Evolutionary conservation across 2,113 vertebrate species (phyloP), one percentile per base, ranked within the genome.

Genomic region (Dendrocopos noguchii): DNA sequence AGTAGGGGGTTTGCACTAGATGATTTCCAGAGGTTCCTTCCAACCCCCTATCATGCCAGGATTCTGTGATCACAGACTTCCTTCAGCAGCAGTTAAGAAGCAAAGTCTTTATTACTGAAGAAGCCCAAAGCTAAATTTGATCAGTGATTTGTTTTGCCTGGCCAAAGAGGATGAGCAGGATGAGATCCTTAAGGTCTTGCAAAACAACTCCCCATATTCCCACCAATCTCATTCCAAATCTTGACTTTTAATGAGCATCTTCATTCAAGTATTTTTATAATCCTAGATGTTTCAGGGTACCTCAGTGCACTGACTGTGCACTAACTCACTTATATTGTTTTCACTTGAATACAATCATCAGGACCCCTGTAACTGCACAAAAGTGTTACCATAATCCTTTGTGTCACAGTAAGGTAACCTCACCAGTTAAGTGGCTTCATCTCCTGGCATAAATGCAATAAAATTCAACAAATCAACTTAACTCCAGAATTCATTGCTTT

Each of bases 301-400:
- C 34, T 85, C 66, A 66, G 39, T 67, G 27, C 10, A 24, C 42
- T 66, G 56, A 73, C 73, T 47, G 76, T 36, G 34, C 46, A 60
- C 68, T 87, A 91, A 79, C 73, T 90, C 25, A 61, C 87, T 95
- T 87, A 20, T 70, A 82, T 63, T 85, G 50, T 76, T 90, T 82
- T 85, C 68, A 73, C 29, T 75, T 68, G 9, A 84, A 71, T 55
- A 57, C 81, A 90, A 93, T 65, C 50, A 34, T 82, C 79, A 39
- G 22, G 19, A 94, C 47, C 39, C 22, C 29, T 29, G 27, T 82
- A 56, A 52, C 50, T 52, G 50, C 25, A 25, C 22, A 6, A 80
- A 88, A 92, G 52, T 56, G 56, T 80, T 75, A 72, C 70, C 47
- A 20, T 50, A 74, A 81, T 86, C 53, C 46, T 83, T 80, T 44